These are phyloP conservation scores for Nycticebus coucang DNA, from an alignment of 2,113 vertebrate species.

Conservation along the genomic window DNA sequence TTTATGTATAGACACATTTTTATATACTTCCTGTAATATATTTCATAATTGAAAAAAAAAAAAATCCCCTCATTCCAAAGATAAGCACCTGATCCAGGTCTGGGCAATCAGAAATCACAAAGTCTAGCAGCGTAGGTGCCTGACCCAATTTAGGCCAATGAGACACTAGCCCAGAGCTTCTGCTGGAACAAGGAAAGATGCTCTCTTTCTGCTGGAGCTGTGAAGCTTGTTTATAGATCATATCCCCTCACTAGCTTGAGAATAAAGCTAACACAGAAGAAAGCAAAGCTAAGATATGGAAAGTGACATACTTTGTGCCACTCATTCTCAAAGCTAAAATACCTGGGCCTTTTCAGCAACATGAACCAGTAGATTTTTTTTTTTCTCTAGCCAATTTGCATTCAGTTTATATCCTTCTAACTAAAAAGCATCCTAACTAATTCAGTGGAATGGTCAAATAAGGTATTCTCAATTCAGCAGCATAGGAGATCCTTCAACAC, in stretches of 20 bases:
- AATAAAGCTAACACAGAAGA: not conserved
- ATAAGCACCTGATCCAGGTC: not conserved
- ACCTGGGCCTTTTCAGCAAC: constrained; percentile 28
- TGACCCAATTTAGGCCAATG: constrained; percentile 54
- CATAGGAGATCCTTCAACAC: not conserved
- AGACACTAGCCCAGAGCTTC: constrained; percentile 15
- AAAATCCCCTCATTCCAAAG: constrained; percentile 5
- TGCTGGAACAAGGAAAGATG: not conserved
- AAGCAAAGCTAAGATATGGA: not conserved
- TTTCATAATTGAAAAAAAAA: not conserved
- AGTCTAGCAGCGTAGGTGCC: not conserved
- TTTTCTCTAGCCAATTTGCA: not conserved
- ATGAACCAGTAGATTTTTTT: not conserved
- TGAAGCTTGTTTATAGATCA: not conserved
- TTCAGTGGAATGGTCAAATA: not conserved
- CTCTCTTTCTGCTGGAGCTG: not conserved
- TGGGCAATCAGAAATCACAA: constrained; percentile 17
- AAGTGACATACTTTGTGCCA: not conserved
- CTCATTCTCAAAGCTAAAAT: not conserved
- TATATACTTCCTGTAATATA: not conserved
- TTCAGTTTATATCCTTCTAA: constrained; percentile 2
- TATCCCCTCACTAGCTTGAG: not conserved
- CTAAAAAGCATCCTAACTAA: constrained; percentile 11
- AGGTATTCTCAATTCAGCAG: not conserved
- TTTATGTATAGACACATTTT: not conserved